Conservation (phyloP, 2,113 vertebrate species). For the Equus quagga region DNA sequence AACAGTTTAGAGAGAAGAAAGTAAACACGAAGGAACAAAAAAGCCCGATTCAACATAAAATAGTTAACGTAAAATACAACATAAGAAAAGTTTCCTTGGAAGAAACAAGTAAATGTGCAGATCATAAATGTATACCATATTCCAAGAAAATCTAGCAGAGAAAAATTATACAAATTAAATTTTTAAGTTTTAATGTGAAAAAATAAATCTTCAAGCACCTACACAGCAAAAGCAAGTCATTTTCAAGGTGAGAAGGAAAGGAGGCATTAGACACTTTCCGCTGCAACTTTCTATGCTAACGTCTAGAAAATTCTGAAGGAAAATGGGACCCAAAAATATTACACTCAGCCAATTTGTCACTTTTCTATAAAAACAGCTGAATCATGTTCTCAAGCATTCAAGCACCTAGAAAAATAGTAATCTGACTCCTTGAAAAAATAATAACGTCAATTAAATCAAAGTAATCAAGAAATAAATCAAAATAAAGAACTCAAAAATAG, state of each 20-base stretch:
- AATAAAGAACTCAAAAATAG: slow-evolving; percentile 10
- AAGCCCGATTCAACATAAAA: neutral
- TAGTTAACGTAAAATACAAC: neutral
- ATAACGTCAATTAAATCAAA: slow-evolving; percentile 8
- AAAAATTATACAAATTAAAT: neutral
- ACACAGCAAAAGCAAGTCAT: neutral
- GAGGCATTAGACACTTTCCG: neutral
- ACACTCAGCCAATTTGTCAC: neutral
- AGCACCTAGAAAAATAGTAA: slow-evolving; percentile 34
- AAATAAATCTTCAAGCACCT: neutral
- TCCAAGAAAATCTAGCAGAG: neutral
- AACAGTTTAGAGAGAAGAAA: neutral
- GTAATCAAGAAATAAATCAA: slow-evolving; percentile 26
- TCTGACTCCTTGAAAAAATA: slow-evolving; percentile 43
- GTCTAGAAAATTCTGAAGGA: neutral
- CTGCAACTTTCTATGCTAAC: neutral
- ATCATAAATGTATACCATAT: neutral
- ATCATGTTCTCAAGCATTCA: neutral
- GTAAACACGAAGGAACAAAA: neutral
- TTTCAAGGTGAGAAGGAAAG: neutral
- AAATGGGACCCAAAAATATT: neutral
- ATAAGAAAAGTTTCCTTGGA: neutral
- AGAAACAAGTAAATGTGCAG: neutral
- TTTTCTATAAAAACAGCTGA: slow-evolving; percentile 32
- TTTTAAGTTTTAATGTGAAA: neutral